These are phyloP conservation scores for Myotis yumanensis DNA, from an alignment of 2,113 vertebrate species.

Conservation along the genomic window DNA sequence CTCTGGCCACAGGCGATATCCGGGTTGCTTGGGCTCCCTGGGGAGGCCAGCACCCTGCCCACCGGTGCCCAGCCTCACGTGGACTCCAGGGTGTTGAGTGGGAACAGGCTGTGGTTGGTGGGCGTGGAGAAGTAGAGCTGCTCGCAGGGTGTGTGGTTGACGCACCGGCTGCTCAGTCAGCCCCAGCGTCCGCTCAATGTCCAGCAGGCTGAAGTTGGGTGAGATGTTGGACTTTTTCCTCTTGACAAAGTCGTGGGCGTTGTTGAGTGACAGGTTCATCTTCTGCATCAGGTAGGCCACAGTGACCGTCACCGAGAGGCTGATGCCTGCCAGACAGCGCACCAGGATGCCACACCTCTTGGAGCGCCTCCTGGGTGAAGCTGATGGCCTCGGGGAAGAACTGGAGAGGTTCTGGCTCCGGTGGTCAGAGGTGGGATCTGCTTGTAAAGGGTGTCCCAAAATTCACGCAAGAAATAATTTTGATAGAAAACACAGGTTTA, in stretches of 20 bases:
- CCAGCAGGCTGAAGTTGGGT: constrained; percentile 99
- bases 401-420: constrained; percentile 99
- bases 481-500: too few species aligned
- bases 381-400: constrained; percentile 99
- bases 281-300: constrained; percentile 99
- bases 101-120: constrained; percentile 97
- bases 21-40: background rate
- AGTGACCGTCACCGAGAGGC: constrained; percentile 97
- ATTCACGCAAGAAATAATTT: too few species aligned
- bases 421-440: constrained; percentile 99
- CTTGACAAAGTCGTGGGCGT: constrained; percentile 99
- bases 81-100: constrained; percentile 96
- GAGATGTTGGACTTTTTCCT: constrained; percentile 99
- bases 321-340: constrained; percentile 98
- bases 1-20: background rate
- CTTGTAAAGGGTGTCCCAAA: constrained; percentile 83
- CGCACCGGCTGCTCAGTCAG: constrained; percentile 97
- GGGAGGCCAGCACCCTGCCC: constrained; percentile 31
- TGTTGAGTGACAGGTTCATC: constrained; percentile 98
- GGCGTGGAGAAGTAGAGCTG: constrained; percentile 98
- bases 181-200: constrained; percentile 98
- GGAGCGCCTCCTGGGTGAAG: constrained; percentile 99
- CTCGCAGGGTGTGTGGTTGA: constrained; percentile 91
- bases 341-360: constrained; percentile 98
- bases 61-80: constrained; percentile 88